Evolutionary conservation across 2,888 invertebrate species (phyloP).

Genomic region (Caenorhabditis sp.): DNA sequence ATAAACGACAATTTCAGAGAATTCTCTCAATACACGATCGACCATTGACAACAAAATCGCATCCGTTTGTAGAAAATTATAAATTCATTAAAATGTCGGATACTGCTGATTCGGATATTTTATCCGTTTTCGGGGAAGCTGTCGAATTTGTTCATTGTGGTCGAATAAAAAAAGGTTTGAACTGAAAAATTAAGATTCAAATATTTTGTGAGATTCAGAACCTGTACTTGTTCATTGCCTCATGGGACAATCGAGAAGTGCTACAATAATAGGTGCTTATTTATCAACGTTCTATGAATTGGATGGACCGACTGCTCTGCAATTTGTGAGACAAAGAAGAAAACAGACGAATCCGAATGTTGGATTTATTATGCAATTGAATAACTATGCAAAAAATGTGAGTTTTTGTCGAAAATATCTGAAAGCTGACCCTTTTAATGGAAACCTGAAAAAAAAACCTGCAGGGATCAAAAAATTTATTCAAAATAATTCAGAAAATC

Average conservation of each 20-base stretch:
- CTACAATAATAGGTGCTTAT: slow-evolving; percentile 61
- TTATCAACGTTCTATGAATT: slow-evolving; percentile 43
- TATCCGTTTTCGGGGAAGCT: slow-evolving; percentile 19
- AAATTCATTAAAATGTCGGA: slow-evolving; percentile 30
- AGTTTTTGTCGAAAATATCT: not conserved
- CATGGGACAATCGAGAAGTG: slow-evolving; percentile 62
- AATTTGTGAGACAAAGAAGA: slow-evolving; percentile 47
- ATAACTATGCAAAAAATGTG: slow-evolving; percentile 52
- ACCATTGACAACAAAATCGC: not conserved
- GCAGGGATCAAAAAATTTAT: too few relatives aligned
- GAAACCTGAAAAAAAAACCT: too few relatives aligned
- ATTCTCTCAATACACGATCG: slow-evolving; percentile 6
- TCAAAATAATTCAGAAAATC: too few relatives aligned
- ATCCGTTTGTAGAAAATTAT: slow-evolving; percentile 20
- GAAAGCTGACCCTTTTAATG: not conserved
- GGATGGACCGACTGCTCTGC: slow-evolving; percentile 50
- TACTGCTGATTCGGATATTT: slow-evolving; percentile 19
- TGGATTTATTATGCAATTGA: slow-evolving; percentile 65
- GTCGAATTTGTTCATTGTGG: slow-evolving; percentile 21
- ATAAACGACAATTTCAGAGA: not conserved
- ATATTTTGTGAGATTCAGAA: slow-evolving; percentile 39
- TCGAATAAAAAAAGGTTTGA: slow-evolving; percentile 9
- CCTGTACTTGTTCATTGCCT: slow-evolving; percentile 66
- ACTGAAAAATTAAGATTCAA: not conserved
- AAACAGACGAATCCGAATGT: slow-evolving; percentile 60